A percentile compares a stretch with the other conserved stretches of the same genome.
phyloP scores from a whole-genome alignment of 2,113 vertebrate genomes.

The Turnix velox region DNA sequence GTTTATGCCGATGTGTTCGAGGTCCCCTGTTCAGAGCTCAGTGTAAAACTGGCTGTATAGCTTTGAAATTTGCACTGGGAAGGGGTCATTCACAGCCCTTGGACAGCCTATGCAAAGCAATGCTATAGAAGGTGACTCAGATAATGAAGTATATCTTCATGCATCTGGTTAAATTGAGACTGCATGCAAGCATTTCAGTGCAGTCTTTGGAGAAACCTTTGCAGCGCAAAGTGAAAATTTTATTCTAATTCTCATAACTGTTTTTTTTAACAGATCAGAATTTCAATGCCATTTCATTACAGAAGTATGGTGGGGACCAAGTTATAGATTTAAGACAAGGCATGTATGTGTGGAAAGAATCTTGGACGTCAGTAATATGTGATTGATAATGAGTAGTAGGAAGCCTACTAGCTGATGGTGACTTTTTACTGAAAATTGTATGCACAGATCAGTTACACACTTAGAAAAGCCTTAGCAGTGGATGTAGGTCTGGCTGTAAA shows the following conservation, averaged over 20 bases:
- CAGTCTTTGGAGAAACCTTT: not conserved
- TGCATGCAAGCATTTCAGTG: not conserved
- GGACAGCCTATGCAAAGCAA: not conserved
- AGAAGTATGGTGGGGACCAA: not conserved
- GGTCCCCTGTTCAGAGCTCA: not conserved
- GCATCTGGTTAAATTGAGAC: not conserved
- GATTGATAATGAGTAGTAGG: not conserved
- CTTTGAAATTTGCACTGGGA: not conserved
- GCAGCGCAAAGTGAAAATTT: not conserved
- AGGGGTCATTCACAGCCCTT: not conserved
- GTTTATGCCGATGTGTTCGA: not conserved
- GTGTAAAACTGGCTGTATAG: not conserved
- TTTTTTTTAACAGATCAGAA: not conserved
- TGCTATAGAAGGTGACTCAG: not conserved
- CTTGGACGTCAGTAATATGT: not conserved
- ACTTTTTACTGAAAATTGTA: not conserved
- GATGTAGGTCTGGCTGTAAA: slow-evolving; percentile 1
- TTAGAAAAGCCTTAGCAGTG: not conserved
- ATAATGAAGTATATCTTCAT: not conserved
- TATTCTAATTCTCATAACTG: not conserved
- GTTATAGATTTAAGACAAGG: not conserved
- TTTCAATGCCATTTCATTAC: not conserved
- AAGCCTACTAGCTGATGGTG: not conserved
- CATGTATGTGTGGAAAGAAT: not conserved
- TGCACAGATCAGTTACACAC: not conserved